phyloP scores from a whole-genome alignment of 2,113 vertebrate species.

The Cettia cetti region DNA sequence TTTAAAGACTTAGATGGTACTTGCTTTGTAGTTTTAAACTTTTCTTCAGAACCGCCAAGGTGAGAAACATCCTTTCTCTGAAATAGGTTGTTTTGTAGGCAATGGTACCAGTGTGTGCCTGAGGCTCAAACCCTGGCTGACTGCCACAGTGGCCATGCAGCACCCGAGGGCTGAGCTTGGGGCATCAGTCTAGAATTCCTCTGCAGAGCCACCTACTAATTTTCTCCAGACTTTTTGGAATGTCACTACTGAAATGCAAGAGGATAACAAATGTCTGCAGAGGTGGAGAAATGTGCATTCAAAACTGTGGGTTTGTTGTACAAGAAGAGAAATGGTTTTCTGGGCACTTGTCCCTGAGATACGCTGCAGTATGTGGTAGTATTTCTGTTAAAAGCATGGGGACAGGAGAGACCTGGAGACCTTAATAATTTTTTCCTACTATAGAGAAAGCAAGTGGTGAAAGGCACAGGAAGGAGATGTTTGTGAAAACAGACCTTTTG shows the following conservation, averaged over 20 bases:
- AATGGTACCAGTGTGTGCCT: neutral
- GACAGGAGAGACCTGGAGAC: neutral
- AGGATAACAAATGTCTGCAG: neutral
- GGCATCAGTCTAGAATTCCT: neutral
- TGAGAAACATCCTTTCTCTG: neutral
- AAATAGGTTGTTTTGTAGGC: neutral
- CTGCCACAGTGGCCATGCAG: neutral
- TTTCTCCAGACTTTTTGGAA: neutral
- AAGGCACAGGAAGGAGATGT: neutral
- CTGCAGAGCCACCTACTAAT: neutral
- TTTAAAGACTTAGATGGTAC: neutral
- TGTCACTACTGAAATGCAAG: neutral
- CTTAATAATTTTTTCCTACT: neutral
- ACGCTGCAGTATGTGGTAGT: neutral
- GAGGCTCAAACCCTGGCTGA: neutral
- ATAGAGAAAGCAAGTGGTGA: neutral
- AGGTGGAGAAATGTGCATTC: neutral
- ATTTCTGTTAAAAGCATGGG: neutral
- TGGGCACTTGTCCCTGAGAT: neutral
- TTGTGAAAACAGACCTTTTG: neutral
- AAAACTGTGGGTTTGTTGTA: neutral
- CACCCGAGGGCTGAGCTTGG: rapidly evolving
- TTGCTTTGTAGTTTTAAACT: neutral
- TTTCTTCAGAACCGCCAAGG: neutral
- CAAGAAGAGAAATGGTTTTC: neutral